A percentile compares a stretch with the other conserved stretches of the same genome.
phyloP scores from a whole-genome alignment of 2,797 vertebrate species.

The Poeciliopsis infans region DNA sequence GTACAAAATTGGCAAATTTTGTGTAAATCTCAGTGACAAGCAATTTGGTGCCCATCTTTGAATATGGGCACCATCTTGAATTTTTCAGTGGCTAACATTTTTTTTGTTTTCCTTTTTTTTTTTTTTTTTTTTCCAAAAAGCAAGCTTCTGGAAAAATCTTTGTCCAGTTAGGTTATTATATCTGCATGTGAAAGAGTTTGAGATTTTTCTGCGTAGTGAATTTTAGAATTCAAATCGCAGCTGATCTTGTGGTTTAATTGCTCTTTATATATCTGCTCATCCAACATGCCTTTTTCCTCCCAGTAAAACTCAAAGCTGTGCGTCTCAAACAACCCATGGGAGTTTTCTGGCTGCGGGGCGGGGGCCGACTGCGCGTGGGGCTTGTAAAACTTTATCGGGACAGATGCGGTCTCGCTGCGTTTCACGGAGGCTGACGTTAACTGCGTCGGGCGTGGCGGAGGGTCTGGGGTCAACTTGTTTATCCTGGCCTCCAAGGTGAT shows the following conservation, averaged over 20 bases:
- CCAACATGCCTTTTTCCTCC: slow-evolving; percentile 26
- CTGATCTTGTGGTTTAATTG: slow-evolving; percentile 24
- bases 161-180: no score
- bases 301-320: slow-evolving; percentile 52
- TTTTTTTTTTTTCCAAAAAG: no score
- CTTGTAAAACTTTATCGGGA: slow-evolving; percentile 69
- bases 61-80: no score
- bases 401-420: slow-evolving; percentile 55
- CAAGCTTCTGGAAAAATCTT: no score
- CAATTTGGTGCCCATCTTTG: no score
- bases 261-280: slow-evolving; percentile 30
- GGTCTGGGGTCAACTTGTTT: slow-evolving; percentile 62
- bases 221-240: slow-evolving; percentile 22
- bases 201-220: no score
- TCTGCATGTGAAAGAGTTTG: no score
- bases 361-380: slow-evolving; percentile 51
- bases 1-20: no score
- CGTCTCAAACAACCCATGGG: slow-evolving; percentile 52
- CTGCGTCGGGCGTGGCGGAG: slow-evolving; percentile 64
- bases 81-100: no score
- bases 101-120: no score
- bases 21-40: no score
- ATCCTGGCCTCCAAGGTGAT: slow-evolving; percentile 55
- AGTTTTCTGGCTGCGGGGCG: slow-evolving; percentile 38
- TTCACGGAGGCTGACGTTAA: slow-evolving; percentile 74